Evolutionary conservation across 2,113 vertebrate genomes (phyloP), one percentile per base, ranked within the genome.

Genomic region (Dinomys branickii): DNA sequence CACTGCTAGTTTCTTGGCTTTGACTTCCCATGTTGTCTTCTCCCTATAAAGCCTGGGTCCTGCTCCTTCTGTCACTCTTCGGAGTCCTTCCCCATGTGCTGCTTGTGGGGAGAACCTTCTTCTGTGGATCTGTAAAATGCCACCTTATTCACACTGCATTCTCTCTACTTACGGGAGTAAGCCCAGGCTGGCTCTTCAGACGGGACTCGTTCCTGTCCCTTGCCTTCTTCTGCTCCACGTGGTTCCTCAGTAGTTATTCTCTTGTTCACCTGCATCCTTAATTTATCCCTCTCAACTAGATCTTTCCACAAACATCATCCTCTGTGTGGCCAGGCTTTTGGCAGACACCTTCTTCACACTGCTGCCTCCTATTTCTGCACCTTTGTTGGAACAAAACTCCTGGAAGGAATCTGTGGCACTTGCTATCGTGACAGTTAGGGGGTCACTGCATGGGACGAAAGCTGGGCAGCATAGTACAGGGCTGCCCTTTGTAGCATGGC

Each of bases 241-340:
- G 63, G 59, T 67, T 41, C 33, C 44, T 77, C 33, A 65, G 78
- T 19, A 90, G 28, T 82, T 93, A 33, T 91, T 26, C 19, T 58
- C 20, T 91, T 85, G 52, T 13, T 85, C 30, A 83, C 9, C 47
- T 65, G 2, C 10, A 44, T 75, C 24, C 59, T 88, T 26, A 88
- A 35, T 80, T 82, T 56, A 88, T 89, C 33, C 47, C 47, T 78
- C 33, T 63, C 63, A 92, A 44, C 5, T 80, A 50, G 13, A 47
- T 84, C 24, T 91, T 91, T 82, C 80, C 35, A 78, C 77, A n/a
- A 88, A 54, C 14, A 77, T 86, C 54, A 92, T 77, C 50, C 78
- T 35, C 59, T 69, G 14, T 56, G 22, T 93, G 33, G 90, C 44
- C 26, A 90, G 13, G 4, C 80, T 85, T 30, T 44, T 38, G 7